These are phyloP conservation scores for Aspidoscelis tigris DNA, from an alignment of 2,113 vertebrate genomes.

Conservation along the genomic window DNA sequence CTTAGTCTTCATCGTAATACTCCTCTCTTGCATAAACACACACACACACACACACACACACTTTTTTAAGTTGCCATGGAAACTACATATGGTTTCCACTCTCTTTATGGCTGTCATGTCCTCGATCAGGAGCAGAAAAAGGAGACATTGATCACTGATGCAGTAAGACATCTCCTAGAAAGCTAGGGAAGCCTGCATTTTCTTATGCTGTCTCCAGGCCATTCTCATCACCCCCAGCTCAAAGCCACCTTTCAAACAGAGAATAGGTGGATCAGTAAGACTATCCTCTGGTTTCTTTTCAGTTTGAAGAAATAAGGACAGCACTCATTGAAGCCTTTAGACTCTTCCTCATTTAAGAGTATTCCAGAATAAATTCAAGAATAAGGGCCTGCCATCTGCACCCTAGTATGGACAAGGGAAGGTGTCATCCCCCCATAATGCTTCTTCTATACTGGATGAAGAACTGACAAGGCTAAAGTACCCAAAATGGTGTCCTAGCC, in stretches of 20 bases:
- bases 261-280: slow-evolving; percentile 46
- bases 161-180: slow-evolving; percentile 57
- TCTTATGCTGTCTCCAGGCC: slow-evolving; percentile 27
- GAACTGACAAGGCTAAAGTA: no score
- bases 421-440: no score
- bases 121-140: slow-evolving; percentile 63
- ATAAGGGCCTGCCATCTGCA: no score
- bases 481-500: no score
- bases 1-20: slow-evolving; percentile 33
- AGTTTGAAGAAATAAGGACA: slow-evolving; percentile 60
- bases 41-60: neutral
- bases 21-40: slow-evolving; percentile 38
- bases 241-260: slow-evolving; percentile 39
- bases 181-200: slow-evolving; percentile 45
- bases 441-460: no score
- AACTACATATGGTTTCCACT: slow-evolving; percentile 76
- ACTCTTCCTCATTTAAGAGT: no score
- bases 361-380: no score
- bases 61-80: slow-evolving; percentile 74
- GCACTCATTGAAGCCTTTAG: slow-evolving; percentile 1
- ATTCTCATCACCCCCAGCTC: slow-evolving; percentile 26
- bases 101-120: slow-evolving; percentile 64
- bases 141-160: slow-evolving; percentile 73
- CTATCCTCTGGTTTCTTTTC: slow-evolving; percentile 45
- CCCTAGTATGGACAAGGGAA: no score